Evolutionary conservation across 2,113 vertebrate genomes (phyloP).

Genomic region (Anhinga anhinga): DNA sequence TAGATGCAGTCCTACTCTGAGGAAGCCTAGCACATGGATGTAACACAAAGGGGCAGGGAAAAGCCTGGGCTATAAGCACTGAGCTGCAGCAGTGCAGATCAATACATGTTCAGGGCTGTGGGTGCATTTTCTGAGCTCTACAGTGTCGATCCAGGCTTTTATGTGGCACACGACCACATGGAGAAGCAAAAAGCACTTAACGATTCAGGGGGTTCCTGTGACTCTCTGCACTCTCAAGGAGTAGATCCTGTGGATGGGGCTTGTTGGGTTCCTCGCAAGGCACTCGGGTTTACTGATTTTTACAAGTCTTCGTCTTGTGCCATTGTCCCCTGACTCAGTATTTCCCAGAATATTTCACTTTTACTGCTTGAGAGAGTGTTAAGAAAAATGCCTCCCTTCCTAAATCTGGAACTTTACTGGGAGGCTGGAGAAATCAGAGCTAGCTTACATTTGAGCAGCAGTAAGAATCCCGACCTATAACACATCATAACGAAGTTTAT

Average conservation of each 20-base stretch:
- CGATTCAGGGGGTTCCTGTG: background rate
- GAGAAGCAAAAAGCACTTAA: background rate
- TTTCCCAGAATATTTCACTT: background rate
- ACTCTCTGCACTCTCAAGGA: background rate
- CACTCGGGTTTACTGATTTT: background rate
- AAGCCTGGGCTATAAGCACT: background rate
- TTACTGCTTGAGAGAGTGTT: background rate
- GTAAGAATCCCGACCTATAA: background rate
- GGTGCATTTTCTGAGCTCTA: background rate
- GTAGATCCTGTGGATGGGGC: background rate
- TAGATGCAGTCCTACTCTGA: background rate
- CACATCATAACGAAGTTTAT: background rate
- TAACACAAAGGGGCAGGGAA: background rate
- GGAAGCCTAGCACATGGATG: background rate
- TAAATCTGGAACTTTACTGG: background rate
- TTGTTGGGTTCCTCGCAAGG: background rate
- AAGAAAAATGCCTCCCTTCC: background rate
- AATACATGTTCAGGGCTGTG: background rate
- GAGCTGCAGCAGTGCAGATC: background rate
- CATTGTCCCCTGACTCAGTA: background rate
- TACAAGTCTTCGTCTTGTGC: background rate
- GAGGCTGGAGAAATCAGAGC: background rate
- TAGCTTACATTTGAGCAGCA: background rate
- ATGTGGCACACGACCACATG: fast-evolving
- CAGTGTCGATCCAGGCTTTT: background rate